A percentile compares a stretch with the other conserved stretches of the same genome.
phyloP scores from a whole-genome alignment of 2,797 vertebrate species.

The Triplophysa yarkandensis region DNA sequence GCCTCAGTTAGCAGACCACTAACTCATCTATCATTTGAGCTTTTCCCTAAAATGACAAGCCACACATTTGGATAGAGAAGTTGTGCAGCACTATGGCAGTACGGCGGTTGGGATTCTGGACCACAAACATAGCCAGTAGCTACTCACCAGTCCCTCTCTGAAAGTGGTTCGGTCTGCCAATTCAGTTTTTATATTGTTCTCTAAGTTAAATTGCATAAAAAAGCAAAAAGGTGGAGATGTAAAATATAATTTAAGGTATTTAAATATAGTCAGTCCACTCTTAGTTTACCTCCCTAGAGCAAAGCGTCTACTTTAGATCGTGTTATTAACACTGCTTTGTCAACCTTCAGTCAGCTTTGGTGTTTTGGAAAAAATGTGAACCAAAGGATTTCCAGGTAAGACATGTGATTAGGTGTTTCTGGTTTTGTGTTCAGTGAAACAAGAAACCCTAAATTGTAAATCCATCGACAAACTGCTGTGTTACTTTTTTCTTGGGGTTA shows the following conservation, averaged over 20 bases:
- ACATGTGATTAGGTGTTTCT: conserved; percentile 47
- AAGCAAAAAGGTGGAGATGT: too few species aligned
- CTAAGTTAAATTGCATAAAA: too few species aligned
- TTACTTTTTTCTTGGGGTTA: conserved; percentile 16
- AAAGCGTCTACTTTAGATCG: conserved; percentile 41
- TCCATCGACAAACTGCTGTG: conserved; percentile 5
- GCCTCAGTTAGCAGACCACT: conserved; percentile 38
- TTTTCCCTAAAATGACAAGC: neutral
- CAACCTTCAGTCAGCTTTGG: conserved; percentile 48
- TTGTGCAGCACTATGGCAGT: conserved; percentile 1
- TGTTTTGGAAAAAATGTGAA: conserved; percentile 49
- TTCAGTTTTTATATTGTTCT: too few species aligned
- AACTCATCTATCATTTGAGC: conserved; percentile 39
- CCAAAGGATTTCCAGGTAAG: conserved; percentile 47
- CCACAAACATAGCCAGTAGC: neutral
- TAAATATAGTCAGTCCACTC: neutral
- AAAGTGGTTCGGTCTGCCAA: neutral
- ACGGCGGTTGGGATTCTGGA: conserved; percentile 1
- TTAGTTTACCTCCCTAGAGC: conserved; percentile 35
- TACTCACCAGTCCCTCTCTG: neutral
- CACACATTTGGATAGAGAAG: neutral
- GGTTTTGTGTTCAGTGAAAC: conserved; percentile 40
- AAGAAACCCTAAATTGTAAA: conserved; percentile 25
- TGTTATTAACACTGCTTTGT: conserved; percentile 46
- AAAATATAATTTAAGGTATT: too few species aligned